Evolutionary conservation across 2,113 vertebrate species (phyloP).

Genomic region (Ophthalmolycus amberensis): DNA sequence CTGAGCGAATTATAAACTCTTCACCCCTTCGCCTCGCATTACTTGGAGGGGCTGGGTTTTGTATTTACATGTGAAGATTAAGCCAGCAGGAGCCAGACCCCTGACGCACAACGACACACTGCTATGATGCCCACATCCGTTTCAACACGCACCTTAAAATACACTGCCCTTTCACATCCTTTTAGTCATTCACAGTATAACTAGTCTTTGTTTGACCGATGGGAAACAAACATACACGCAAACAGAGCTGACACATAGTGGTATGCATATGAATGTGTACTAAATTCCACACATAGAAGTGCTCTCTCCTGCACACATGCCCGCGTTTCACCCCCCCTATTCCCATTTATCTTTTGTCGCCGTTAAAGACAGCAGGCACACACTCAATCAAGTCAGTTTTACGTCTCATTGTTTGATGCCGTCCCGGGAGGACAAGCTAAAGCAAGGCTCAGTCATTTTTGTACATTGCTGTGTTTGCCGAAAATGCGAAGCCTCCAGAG

Average conservation of each 20-base stretch:
- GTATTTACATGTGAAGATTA: slow-evolving; percentile 63
- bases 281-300: slow-evolving; percentile 32
- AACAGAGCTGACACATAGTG: not conserved
- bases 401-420: slow-evolving; percentile 48
- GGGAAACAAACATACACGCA: not conserved
- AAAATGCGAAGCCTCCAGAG: slow-evolving; percentile 19
- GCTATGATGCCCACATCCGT: slow-evolving; percentile 31
- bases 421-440: slow-evolving; percentile 54
- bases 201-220: slow-evolving; percentile 11
- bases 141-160: slow-evolving; percentile 47
- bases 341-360: not conserved
- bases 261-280: not conserved
- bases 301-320: slow-evolving; percentile 15
- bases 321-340: not conserved
- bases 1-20: slow-evolving; percentile 42
- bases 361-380: not conserved
- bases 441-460: slow-evolving; percentile 43
- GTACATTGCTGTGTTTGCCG: not conserved
- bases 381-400: slow-evolving; percentile 29
- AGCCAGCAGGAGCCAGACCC: slow-evolving; percentile 28
- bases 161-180: slow-evolving; percentile 13
- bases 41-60: slow-evolving; percentile 35
- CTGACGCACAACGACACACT: slow-evolving; percentile 11
- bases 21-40: slow-evolving; percentile 40
- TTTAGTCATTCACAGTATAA: slow-evolving; percentile 20